Base-by-base conservation (phyloP, 2,113 vertebrate species). In the Heterotis niloticus region DNA sequence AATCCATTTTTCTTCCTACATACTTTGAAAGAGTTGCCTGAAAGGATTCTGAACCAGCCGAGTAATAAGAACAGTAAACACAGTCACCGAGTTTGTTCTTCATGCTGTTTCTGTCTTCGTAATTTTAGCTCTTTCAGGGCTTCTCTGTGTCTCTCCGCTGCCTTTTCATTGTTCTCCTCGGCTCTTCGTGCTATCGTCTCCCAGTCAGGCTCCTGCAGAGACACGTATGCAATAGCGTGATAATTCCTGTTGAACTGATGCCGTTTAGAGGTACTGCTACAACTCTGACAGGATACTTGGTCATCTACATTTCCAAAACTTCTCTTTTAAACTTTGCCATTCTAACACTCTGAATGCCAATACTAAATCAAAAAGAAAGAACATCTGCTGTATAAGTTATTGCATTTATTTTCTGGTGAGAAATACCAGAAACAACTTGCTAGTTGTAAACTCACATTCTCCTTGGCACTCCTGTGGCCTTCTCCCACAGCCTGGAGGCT, bases 51-150 rank as follows among this genome's bases (percentile, higher is more conserved):
- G 54, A 71, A 59, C 18, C 54, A 52, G 5, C 0, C 1, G 5
- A 23, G 80, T 59, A 28, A 18, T 14, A 7, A 44, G 34, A 44
- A 44, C 2, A 44, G 34, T 44, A 44, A 44, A 44, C 34, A 44
- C 34, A 44, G 7, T 88, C 84, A 98, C 97, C 92, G 86, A 67
- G 82, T 86, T 83, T 94, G 93, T 26, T 88, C 91, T 84, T 81
- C 86, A 20, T 87, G 81, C 9, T 93, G 80, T 77, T 89, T 88
- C 71, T 95, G 91, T 81, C 85, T 94, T 72, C 95, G 93, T 0
- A 86, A 88, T 85, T 94, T 95, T 76, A 97, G 92, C 75, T 95
- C 89, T 84, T 91, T 93, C 67, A 98, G 85, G 1, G 97, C 97
- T 82, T 94, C 93, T 80, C 88, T 86, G 5, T 95, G 94, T 64